These are phyloP conservation scores for Amphiprion ocellaris DNA, from an alignment of 2,113 vertebrate species.

Conservation along the genomic window DNA sequence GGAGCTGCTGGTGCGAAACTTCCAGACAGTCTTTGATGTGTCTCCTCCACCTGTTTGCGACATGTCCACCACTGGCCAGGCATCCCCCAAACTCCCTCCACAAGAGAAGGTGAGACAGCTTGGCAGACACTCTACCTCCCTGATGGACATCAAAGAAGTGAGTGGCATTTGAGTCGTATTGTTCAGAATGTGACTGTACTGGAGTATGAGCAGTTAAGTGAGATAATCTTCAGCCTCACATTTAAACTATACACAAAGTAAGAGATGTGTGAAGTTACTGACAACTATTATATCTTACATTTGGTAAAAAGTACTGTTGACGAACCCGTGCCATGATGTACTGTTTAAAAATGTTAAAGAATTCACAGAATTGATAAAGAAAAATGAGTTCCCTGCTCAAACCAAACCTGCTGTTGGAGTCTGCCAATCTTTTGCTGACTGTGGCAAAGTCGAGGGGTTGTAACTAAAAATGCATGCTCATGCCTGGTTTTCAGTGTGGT, in stretches of 20 bases:
- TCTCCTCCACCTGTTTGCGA: slow-evolving; percentile 56
- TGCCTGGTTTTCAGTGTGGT: too few relatives aligned
- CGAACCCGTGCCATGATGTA: neutral
- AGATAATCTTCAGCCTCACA: neutral
- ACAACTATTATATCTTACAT: too few relatives aligned
- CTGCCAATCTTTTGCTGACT: too few relatives aligned
- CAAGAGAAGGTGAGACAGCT: slow-evolving; percentile 87
- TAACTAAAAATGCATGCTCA: too few relatives aligned
- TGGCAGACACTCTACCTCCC: slow-evolving; percentile 83
- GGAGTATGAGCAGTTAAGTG: neutral
- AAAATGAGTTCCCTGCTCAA: too few relatives aligned
- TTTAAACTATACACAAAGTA: too few relatives aligned
- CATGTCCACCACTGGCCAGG: slow-evolving; percentile 71
- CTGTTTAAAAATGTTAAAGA: too few relatives aligned
- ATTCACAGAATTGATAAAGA: too few relatives aligned
- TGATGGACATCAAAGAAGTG: slow-evolving; percentile 92
- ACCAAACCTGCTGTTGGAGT: too few relatives aligned
- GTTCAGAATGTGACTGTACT: neutral
- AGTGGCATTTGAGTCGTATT: neutral
- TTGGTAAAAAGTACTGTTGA: neutral
- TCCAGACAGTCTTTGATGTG: slow-evolving; percentile 89
- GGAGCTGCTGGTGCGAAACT: slow-evolving; percentile 92
- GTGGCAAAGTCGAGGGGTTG: too few relatives aligned
- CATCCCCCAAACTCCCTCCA: slow-evolving; percentile 73
- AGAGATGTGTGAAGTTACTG: too few relatives aligned